These are phyloP conservation scores for Aromia moschata DNA, from an alignment of 2,888 invertebrate species.

Conservation along the genomic window DNA sequence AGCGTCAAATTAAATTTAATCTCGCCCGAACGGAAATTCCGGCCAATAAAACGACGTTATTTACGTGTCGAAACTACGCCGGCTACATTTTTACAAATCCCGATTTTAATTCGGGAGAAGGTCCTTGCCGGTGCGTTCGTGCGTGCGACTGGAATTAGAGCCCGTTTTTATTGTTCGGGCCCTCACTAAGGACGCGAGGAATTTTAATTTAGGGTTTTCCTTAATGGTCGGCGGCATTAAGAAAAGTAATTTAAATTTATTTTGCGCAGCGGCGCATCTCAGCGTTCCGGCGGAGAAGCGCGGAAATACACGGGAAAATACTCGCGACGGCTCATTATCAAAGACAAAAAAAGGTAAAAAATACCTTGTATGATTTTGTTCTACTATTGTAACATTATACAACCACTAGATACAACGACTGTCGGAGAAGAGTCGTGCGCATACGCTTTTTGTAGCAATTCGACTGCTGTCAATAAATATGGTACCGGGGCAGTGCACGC, in stretches of 20 bases:
- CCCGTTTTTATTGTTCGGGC: conserved; percentile 16
- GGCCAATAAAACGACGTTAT: conserved; percentile 12
- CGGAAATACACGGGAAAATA: no score
- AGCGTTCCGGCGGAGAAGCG: no score
- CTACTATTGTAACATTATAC: no score
- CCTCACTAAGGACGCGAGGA: conserved; percentile 16
- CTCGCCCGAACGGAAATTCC: conserved; percentile 1
- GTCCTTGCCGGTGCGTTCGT: conserved; percentile 16
- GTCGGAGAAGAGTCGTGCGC: no score
- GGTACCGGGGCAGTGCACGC: no score
- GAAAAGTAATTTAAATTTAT: conserved; percentile 13
- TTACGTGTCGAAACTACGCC: conserved; percentile 1
- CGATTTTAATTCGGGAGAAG: conserved; percentile 15
- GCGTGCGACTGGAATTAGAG: conserved; percentile 21
- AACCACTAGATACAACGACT: no score
- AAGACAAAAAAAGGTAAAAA: no score
- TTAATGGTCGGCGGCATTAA: conserved; percentile 4
- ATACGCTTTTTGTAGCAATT: no score
- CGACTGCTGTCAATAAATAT: no score
- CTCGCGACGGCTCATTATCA: no score
- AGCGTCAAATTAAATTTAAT: no score
- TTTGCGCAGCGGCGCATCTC: not conserved
- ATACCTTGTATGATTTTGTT: no score
- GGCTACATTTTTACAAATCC: conserved; percentile 14
- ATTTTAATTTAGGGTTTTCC: conserved; percentile 25